phyloP scores from a whole-genome alignment of 2,888 invertebrate species.

The Folsomia candida region DNA sequence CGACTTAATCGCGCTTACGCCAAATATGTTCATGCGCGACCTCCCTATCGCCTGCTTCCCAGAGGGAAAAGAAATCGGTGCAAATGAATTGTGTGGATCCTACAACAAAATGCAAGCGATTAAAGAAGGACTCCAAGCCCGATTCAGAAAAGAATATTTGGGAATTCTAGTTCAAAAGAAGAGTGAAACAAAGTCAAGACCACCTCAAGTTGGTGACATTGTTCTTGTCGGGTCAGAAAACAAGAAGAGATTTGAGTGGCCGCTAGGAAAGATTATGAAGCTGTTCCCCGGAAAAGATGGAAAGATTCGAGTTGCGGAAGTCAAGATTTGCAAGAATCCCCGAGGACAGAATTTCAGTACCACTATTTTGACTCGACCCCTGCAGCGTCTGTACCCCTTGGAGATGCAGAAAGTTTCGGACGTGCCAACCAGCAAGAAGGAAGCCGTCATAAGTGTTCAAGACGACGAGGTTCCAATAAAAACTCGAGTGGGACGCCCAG shows the following conservation, averaged over 20 bases:
- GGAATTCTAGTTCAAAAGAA: neutral
- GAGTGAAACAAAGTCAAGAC: neutral
- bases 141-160: conserved; percentile 16
- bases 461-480: too few species aligned
- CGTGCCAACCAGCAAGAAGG: too few species aligned
- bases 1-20: neutral
- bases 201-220: conserved; percentile 7
- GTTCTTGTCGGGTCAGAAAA: conserved; percentile 13
- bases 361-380: too few species aligned
- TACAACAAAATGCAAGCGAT: neutral
- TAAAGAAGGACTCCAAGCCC: neutral
- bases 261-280: too few species aligned
- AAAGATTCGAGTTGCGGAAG: neutral
- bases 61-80: neutral
- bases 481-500: too few species aligned
- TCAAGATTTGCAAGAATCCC: too few species aligned
- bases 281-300: too few species aligned
- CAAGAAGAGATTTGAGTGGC: conserved; percentile 13
- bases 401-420: too few species aligned
- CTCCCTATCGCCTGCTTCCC: neutral
- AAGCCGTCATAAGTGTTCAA: too few species aligned
- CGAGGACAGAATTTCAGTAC: too few species aligned
- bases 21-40: conserved; percentile 6
- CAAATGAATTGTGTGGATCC: neutral
- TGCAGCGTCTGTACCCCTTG: too few species aligned